Percentiles rank a stretch among this genome's conserved stretches.
phyloP scores from a whole-genome alignment of 2,113 vertebrate species.

The Myotis davidii region DNA sequence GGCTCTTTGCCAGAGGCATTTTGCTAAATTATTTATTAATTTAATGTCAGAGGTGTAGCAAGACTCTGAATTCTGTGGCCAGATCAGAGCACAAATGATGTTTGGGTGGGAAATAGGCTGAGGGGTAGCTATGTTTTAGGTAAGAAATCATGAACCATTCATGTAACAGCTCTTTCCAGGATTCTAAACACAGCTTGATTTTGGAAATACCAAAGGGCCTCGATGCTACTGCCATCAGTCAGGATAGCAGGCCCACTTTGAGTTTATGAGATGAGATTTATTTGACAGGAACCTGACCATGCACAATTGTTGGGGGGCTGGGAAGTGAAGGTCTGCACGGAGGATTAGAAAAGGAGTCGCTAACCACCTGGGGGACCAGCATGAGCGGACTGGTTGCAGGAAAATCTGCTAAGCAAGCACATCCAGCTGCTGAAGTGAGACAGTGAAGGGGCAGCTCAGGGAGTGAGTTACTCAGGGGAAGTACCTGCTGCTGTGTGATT shows the following conservation, averaged over 20 bases:
- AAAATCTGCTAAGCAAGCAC: not conserved
- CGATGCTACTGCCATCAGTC: not conserved
- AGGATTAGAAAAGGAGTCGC: not conserved
- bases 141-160: not conserved
- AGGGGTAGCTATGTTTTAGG: not conserved
- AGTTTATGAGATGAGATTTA: not conserved
- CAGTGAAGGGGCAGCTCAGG: not conserved
- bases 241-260: not conserved
- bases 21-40: conserved; percentile 60
- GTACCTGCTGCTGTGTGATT: not conserved
- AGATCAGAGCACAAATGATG: not conserved
- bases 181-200: not conserved
- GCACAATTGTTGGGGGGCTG: not conserved
- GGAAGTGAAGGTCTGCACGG: not conserved
- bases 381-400: not conserved
- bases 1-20: not conserved
- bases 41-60: not conserved
- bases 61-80: conserved; percentile 30
- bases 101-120: not conserved
- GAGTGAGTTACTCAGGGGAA: not conserved
- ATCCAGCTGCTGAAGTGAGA: not conserved
- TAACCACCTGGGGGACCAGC: not conserved
- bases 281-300: not conserved
- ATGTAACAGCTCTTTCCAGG: not conserved
- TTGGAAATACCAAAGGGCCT: not conserved